These are phyloP conservation scores for Campopleginae sp. DNA, from an alignment of 2,888 invertebrate genomes.

Conservation along the genomic window DNA sequence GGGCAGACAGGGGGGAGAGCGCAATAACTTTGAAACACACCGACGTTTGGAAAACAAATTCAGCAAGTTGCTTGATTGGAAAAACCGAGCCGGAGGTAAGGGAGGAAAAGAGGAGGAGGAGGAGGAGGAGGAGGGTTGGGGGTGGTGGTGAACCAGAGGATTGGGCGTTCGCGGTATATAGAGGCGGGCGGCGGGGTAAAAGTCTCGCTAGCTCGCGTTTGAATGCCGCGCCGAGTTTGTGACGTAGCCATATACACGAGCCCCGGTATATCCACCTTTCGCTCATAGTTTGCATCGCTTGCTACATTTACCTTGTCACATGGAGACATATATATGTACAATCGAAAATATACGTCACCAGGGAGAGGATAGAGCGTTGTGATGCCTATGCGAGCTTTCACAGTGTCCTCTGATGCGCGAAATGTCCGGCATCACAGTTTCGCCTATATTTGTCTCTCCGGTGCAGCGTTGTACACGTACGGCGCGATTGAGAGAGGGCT, in stretches of 20 bases:
- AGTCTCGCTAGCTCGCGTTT: slow-evolving; percentile 67
- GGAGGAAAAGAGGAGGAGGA: slow-evolving; percentile 47
- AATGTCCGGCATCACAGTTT: slow-evolving; percentile 64
- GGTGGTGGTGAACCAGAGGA: slow-evolving; percentile 50
- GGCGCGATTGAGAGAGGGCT: slow-evolving; percentile 75
- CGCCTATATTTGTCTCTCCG: slow-evolving; percentile 61
- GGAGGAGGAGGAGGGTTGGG: slow-evolving; percentile 44
- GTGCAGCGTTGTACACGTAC: slow-evolving; percentile 55
- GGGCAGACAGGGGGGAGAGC: slow-evolving; percentile 36
- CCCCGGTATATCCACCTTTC: slow-evolving; percentile 14
- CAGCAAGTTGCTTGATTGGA: slow-evolving; percentile 79
- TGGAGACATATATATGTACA: not conserved
- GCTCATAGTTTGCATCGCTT: slow-evolving; percentile 52
- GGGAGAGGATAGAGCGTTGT: slow-evolving; percentile 20
- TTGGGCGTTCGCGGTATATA: slow-evolving; percentile 63
- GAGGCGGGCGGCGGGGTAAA: slow-evolving; percentile 52
- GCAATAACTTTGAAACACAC: slow-evolving; percentile 78
- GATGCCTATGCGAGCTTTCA: slow-evolving; percentile 49
- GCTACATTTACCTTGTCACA: slow-evolving; percentile 32
- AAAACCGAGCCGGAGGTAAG: slow-evolving; percentile 69
- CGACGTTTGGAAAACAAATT: slow-evolving; percentile 76
- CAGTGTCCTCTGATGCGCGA: slow-evolving; percentile 59
- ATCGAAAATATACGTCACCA: slow-evolving; percentile 14
- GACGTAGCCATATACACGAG: slow-evolving; percentile 2
- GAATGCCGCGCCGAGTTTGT: slow-evolving; percentile 71